These are phyloP conservation scores for Carduelis carduelis DNA, from an alignment of 2,797 vertebrate species.

Conservation along the genomic window DNA sequence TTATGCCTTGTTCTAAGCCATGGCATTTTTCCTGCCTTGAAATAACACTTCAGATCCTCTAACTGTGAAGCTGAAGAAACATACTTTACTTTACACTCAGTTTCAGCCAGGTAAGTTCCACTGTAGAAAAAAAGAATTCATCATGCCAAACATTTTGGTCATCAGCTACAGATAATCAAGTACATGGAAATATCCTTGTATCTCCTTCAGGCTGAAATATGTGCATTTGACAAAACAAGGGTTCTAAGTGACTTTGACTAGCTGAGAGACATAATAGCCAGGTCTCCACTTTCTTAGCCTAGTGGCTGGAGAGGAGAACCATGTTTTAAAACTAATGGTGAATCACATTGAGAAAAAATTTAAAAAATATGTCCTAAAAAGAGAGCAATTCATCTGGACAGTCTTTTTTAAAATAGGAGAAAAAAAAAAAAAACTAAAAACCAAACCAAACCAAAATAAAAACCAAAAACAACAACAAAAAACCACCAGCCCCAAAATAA, in stretches of 20 bases:
- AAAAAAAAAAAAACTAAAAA: neutral
- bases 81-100: neutral
- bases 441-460: accelerated
- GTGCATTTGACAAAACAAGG: neutral
- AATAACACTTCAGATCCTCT: neutral
- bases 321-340: neutral
- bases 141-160: neutral
- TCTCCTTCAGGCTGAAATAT: neutral
- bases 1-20: neutral
- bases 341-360: neutral
- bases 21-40: neutral
- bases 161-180: neutral
- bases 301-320: neutral
- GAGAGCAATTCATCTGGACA: neutral
- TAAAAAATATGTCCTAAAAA: neutral
- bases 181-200: neutral
- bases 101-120: neutral
- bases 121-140: neutral
- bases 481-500: neutral
- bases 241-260: neutral
- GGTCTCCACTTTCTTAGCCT: neutral
- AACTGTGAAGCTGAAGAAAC: neutral
- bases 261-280: neutral
- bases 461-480: neutral
- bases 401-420: neutral